These are phyloP conservation scores for Orussus abietinus DNA, from an alignment of 1,140 invertebrate species.

Conservation along the genomic window DNA sequence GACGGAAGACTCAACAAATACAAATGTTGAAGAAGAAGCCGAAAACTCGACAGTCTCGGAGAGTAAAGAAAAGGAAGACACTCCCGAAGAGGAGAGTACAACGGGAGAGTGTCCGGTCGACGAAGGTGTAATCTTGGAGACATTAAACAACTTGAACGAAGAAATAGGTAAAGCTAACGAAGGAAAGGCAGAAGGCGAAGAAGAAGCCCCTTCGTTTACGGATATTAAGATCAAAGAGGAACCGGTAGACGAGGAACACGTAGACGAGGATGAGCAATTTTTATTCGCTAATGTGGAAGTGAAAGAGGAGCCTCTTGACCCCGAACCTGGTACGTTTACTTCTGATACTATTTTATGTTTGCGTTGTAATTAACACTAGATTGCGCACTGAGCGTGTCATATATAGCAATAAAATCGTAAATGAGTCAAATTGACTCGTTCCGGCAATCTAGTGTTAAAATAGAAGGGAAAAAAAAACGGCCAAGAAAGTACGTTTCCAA, in stretches of 20 bases:
- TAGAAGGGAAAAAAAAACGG: too few species aligned
- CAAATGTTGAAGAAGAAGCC: conserved; percentile 10
- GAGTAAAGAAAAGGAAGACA: conserved; percentile 13
- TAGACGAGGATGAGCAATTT: conserved; percentile 21
- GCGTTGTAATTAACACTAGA: too few species aligned
- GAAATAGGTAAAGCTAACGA: conserved; percentile 12
- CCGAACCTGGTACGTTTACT: conserved; percentile 55
- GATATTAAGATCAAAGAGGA: conserved; percentile 59
- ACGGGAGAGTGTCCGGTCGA: too few species aligned
- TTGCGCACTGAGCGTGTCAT: too few species aligned
- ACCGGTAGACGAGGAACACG: conserved; percentile 32
- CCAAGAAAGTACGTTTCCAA: too few species aligned
- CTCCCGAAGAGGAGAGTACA: too few species aligned
- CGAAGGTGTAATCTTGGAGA: too few species aligned
- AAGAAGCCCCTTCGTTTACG: conserved; percentile 38
- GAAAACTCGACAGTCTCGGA: conserved; percentile 13
- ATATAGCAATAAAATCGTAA: too few species aligned
- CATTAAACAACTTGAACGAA: neutral
- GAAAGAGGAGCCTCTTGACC: conserved; percentile 60
- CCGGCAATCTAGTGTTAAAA: too few species aligned
- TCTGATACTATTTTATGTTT: conserved; percentile 8
- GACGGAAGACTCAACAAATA: conserved; percentile 32
- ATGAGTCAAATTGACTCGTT: too few species aligned
- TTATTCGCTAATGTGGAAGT: conserved; percentile 49
- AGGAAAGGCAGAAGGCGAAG: conserved; percentile 30